Evolutionary conservation across 2,888 invertebrate species (phyloP).

Genomic region (Sicus ferrugineus): DNA sequence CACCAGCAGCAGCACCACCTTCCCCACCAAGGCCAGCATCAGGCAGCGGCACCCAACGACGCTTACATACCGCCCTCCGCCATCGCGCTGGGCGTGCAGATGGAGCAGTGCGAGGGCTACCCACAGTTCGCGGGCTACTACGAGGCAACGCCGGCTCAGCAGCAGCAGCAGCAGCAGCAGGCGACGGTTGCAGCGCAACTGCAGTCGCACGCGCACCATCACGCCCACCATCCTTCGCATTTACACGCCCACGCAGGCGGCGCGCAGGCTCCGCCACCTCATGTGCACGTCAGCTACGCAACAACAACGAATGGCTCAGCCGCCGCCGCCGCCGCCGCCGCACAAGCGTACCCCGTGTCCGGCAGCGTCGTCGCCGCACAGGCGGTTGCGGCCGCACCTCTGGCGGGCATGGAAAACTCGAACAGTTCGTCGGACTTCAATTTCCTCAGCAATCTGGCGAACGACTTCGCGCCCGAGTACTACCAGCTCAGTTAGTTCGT

Average conservation of each 20-base stretch:
- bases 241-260: constrained; percentile 54
- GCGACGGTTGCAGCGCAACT: constrained; percentile 66
- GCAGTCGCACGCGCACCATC: constrained; percentile 66
- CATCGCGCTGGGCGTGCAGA: constrained; percentile 56
- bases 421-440: constrained; percentile 95
- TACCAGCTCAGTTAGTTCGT: constrained; percentile 69
- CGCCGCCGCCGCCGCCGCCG: constrained; percentile 40
- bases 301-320: constrained; percentile 9
- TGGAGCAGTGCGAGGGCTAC: constrained; percentile 57
- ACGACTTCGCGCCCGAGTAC: constrained; percentile 92
- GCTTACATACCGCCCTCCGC: constrained; percentile 42
- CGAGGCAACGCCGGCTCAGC: constrained; percentile 61
- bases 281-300: constrained; percentile 43
- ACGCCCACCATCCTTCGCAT: constrained; percentile 64
- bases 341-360: constrained; percentile 42
- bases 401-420: constrained; percentile 79
- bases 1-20: constrained; percentile 41
- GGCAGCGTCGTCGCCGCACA: constrained; percentile 34
- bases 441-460: constrained; percentile 89
- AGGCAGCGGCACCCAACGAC: constrained; percentile 12
- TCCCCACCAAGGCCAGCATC: constrained; percentile 36
- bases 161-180: constrained; percentile 66
- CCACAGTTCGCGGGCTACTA: constrained; percentile 54
- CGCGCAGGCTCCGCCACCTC: constrained; percentile 59
- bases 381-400: constrained; percentile 67